Base-by-base conservation (phyloP, 2,888 invertebrate genomes). In the Heliconius cydno region DNA sequence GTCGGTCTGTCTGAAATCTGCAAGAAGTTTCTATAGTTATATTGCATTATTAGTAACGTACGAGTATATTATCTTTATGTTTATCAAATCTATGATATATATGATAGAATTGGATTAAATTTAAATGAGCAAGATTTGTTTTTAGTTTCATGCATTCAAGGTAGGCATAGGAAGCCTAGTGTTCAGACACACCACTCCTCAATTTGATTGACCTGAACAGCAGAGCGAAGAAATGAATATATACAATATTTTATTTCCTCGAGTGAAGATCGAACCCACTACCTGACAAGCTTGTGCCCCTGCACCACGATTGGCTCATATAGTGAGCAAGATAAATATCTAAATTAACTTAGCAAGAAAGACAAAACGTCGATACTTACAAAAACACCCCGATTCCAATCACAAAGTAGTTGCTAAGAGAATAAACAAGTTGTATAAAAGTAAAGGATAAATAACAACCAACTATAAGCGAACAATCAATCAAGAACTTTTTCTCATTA, bases 401-500 rank as follows among this genome's bases (percentile, higher is more conserved):
- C 38, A 70, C 38, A 5, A 68, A 68, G 68, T 25, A 70, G 68
- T 70, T 70, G 7, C 6, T 41, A 70, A 70, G 7, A 12, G 7
- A 66, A 66, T 68, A 38, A 68, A 38, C 22, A 19, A 6, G 28
- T 72, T 30, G 22, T 30, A 52, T 30, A 30, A 30, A 6, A 72
- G 30, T 22, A 72, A 52, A 30, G 52, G 46, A 57, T 72, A 28
- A 52, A 52, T 71, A 72, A 57, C 52, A 41, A 41, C 22, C 12
- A 22, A 34, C 30, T 57, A 30, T 52, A 57, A 72, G 52, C 22
- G 30, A 22, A 22, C 52, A 22, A 77, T 77, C 85, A 84, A 87
- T 87, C 85, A 86, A 80, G 79, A 80, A 86, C 86, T 86, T 85
- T 86, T 88, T 88, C 87, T 86, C 85, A 87, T 87, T 82, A 83